Conservation (phyloP, 1,140 invertebrate species). For the Megathymus violae region DNA sequence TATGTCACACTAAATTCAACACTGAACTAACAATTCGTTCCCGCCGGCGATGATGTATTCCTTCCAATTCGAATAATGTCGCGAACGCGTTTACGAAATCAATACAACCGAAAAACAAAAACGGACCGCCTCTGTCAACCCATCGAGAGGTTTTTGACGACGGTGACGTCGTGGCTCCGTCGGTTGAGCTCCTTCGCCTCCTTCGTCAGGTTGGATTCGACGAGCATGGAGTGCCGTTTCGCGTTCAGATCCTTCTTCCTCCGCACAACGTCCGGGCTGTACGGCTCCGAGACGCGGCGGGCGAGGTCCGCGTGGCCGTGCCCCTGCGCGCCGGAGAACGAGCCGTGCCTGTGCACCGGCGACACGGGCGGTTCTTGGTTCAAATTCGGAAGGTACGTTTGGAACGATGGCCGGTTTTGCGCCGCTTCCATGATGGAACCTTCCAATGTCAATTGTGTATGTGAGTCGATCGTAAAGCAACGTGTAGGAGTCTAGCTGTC, state of each 20-base stretch:
- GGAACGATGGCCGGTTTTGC: conserved; percentile 79
- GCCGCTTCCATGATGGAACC: conserved; percentile 87
- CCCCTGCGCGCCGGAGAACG: conserved; percentile 52
- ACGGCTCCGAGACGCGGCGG: conserved; percentile 74
- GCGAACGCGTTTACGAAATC: not conserved
- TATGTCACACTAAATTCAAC: conserved; percentile 25
- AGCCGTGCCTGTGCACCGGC: conserved; percentile 57
- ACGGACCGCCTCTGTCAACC: conserved; percentile 66
- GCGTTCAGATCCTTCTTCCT: conserved; percentile 68
- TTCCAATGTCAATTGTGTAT: conserved; percentile 36
- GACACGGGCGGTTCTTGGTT: conserved; percentile 57
- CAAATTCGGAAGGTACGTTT: conserved; percentile 73
- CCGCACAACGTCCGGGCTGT: conserved; percentile 66
- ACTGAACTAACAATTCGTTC: conserved; percentile 16
- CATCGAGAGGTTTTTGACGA: conserved; percentile 76
- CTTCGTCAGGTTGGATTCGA: conserved; percentile 65
- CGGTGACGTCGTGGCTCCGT: conserved; percentile 71
- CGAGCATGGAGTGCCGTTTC: conserved; percentile 77
- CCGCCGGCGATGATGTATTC: not conserved
- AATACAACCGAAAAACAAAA: conserved; percentile 46
- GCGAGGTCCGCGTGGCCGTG: conserved; percentile 57
- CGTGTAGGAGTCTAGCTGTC: not conserved
- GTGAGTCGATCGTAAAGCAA: not conserved
- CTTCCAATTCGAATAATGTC: conserved; percentile 1
- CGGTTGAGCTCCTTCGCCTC: conserved; percentile 69